Base-by-base conservation (phyloP, 2,888 invertebrate genomes). In the Chymomyza fuscimana region DNA sequence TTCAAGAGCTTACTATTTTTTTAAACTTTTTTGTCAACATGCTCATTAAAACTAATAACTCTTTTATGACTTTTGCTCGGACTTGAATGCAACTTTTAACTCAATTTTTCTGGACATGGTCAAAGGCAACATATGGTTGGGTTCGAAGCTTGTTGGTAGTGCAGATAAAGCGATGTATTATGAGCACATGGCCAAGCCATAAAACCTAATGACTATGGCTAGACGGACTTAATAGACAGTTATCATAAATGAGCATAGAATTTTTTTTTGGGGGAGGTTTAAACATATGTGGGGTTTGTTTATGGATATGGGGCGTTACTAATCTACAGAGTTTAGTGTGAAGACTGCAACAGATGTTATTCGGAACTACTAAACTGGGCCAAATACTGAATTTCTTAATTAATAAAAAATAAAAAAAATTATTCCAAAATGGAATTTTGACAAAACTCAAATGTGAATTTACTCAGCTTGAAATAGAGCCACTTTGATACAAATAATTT, bases 1-100 rank as follows among this genome's bases (percentile, higher is more conserved):
- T 22, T n/a, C 50, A 67, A 67, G 52, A 54, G 61, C 56, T 12
- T 58, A 15, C 54, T 29, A 16, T 60, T 61, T 67, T 25, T 68
- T 40, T 32, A 29, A 54, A 16, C 56, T 61, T 64, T 32, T 73
- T 50, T 69, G 29, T 16, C 52, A 61, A 65, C 46, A 66, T 36
- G 19, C 69, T 66, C 73, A 70, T 78, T 76, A 72, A 78, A 80
- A 72, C 72, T 78, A 78, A 79, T 73, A 79, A 78, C 78, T 76
- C 69, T 73, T 78, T 81, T 80, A 80, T 70, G 73, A 66, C 76
- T 72, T 70, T 66, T 25, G 22, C 22, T 19, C 54, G 54, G 22
- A 54, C 54, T 54, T 54, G n/a, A 46, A 46, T 54, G 54, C 16
- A 54, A 7, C 9, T 54, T 22, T 54, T 54, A 19, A 2, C 54